Percentiles rank a stretch among this genome's conserved stretches.
Evolutionary conservation across 2,888 invertebrate species (phyloP).

Genomic region (Bombylius discolor): DNA sequence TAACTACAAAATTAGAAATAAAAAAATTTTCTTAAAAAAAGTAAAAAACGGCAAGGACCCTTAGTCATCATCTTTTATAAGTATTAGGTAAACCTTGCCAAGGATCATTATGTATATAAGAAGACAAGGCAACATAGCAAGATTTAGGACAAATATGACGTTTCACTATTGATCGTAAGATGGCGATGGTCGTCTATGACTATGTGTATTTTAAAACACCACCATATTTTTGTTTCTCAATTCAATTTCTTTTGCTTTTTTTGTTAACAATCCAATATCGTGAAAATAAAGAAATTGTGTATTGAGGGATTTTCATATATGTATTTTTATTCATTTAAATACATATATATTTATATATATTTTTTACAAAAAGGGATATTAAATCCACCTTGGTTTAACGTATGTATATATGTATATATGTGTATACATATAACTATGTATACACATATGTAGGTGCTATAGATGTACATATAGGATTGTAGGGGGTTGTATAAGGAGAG

Average conservation of each 20-base stretch:
- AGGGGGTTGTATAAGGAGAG: not conserved
- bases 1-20: not conserved
- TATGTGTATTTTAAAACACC: too few relatives aligned
- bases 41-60: not conserved
- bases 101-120: not conserved
- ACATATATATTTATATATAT: too few relatives aligned
- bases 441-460: not conserved
- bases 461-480: not conserved
- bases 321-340: too few relatives aligned
- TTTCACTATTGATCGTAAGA: constrained; percentile 11
- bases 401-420: not conserved
- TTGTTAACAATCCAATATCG: too few relatives aligned
- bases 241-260: too few relatives aligned
- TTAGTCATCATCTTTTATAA: not conserved
- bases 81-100: not conserved
- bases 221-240: too few relatives aligned
- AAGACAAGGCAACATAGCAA: not conserved
- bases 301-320: too few relatives aligned
- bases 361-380: too few relatives aligned
- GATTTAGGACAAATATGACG: constrained; percentile 12
- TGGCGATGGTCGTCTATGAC: constrained; percentile 1
- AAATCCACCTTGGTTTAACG: too few relatives aligned
- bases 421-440: not conserved
- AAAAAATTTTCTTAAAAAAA: too few relatives aligned
- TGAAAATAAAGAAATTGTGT: too few relatives aligned